Conservation (phyloP, 2,888 invertebrate genomes). For the Papilio gigon region DNA sequence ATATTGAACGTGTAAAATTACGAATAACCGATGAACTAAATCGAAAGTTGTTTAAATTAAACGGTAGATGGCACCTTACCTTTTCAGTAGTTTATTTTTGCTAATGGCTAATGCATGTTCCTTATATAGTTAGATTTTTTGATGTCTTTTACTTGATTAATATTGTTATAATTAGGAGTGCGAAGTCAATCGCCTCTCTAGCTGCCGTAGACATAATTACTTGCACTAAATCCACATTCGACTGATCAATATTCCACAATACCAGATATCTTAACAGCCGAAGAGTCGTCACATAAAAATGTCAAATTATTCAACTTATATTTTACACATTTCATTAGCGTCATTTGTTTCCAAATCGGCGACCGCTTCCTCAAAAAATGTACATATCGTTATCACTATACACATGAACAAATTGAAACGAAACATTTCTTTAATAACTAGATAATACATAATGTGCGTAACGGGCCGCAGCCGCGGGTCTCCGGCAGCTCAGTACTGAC, state of each 20-base stretch:
- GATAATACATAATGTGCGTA: slow-evolving; percentile 68
- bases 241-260: background rate
- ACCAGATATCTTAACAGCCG: slow-evolving; percentile 1
- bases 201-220: slow-evolving; percentile 22
- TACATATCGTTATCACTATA: slow-evolving; percentile 61
- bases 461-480: slow-evolving; percentile 66
- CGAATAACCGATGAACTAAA: background rate
- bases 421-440: slow-evolving; percentile 56
- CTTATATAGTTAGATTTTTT: slow-evolving; percentile 7
- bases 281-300: slow-evolving; percentile 15
- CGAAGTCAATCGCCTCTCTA: slow-evolving; percentile 4
- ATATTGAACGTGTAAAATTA: slow-evolving; percentile 26
- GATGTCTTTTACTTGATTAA: slow-evolving; percentile 18
- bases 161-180: slow-evolving; percentile 11
- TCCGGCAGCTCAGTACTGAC: slow-evolving; percentile 65
- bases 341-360: slow-evolving; percentile 13
- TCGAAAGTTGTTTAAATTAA: slow-evolving; percentile 13
- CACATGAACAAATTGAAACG: slow-evolving; percentile 74
- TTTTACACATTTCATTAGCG: slow-evolving; percentile 6
- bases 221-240: background rate
- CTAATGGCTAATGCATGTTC: slow-evolving; percentile 22
- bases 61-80: background rate
- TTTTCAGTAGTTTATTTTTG: slow-evolving; percentile 3
- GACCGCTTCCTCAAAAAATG: slow-evolving; percentile 2
- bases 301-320: slow-evolving; percentile 12